Conservation (phyloP, 2,888 invertebrate genomes). For the Ischnus inquisitorius region DNA sequence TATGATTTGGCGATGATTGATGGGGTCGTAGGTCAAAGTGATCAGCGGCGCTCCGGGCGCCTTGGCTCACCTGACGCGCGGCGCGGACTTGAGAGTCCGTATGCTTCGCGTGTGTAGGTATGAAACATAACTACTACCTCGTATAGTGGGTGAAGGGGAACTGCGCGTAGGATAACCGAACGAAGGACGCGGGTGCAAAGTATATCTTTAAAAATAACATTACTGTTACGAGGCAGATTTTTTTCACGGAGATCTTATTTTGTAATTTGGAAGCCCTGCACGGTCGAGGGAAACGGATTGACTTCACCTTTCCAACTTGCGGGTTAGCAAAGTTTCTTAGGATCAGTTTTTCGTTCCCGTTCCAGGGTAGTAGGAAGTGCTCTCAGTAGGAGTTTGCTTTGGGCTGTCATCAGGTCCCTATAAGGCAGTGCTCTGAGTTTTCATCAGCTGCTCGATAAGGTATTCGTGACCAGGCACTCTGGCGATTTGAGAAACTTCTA, state of each 20-base stretch:
- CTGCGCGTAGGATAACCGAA: background rate
- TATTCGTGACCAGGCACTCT: too few species aligned
- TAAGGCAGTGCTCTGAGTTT: too few species aligned
- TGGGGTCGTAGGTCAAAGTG: conserved; percentile 84
- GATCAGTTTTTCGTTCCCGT: too few species aligned
- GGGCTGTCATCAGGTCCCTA: too few species aligned
- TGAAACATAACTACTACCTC: conserved; percentile 24
- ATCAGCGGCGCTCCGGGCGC: conserved; percentile 84
- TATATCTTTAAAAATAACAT: conserved; percentile 23
- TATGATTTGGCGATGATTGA: conserved; percentile 85
- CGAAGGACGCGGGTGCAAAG: conserved; percentile 23
- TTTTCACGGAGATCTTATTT: background rate
- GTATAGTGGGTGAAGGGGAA: conserved; percentile 49
- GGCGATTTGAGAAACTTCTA: too few species aligned
- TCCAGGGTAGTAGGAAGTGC: too few species aligned
- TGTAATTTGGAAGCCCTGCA: too few species aligned
- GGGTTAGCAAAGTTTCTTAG: too few species aligned
- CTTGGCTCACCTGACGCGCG: conserved; percentile 81
- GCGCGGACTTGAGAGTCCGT: conserved; percentile 56
- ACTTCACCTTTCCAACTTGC: too few species aligned
- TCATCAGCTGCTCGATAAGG: too few species aligned
- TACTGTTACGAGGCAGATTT: background rate
- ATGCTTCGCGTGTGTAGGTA: conserved; percentile 14
- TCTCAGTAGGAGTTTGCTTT: too few species aligned
- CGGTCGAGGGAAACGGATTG: too few species aligned